Conservation (phyloP, 2,113 vertebrate species). For the Lepus europaeus region DNA sequence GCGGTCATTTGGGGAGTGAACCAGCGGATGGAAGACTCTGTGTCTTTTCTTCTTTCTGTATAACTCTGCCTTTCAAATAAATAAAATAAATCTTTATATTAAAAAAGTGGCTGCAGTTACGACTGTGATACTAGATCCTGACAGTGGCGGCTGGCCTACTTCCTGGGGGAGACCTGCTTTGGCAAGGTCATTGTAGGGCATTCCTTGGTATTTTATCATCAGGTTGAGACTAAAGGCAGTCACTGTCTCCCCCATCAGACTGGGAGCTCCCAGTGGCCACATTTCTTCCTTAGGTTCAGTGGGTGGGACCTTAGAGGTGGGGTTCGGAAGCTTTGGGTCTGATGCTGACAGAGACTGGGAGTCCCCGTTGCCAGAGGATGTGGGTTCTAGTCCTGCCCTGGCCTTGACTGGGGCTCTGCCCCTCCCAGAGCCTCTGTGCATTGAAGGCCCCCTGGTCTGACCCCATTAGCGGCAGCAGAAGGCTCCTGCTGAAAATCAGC, state of each 20-base stretch:
- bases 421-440: background rate
- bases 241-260: background rate
- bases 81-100: too few relatives aligned
- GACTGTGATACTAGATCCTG: slow-evolving; percentile 21
- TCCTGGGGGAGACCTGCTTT: slow-evolving; percentile 43
- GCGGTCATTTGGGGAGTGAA: too few relatives aligned
- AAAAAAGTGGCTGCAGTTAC: background rate
- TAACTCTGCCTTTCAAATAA: too few relatives aligned
- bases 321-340: background rate
- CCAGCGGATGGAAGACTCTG: too few relatives aligned
- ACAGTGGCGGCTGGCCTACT: background rate
- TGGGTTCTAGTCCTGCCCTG: background rate
- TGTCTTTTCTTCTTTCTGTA: too few relatives aligned
- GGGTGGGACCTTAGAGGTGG: background rate
- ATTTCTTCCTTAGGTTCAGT: background rate
- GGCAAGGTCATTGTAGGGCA: background rate
- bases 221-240: background rate
- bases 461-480: slow-evolving; percentile 66
- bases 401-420: background rate
- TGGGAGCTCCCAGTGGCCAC: background rate
- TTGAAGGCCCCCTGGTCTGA: slow-evolving; percentile 33
- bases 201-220: slow-evolving; percentile 5
- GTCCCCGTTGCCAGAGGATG: background rate
- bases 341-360: background rate
- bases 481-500: slow-evolving; percentile 29